Evolutionary conservation across 1,140 invertebrate genomes (phyloP).

Genomic region (Drosophila micromelanica): DNA sequence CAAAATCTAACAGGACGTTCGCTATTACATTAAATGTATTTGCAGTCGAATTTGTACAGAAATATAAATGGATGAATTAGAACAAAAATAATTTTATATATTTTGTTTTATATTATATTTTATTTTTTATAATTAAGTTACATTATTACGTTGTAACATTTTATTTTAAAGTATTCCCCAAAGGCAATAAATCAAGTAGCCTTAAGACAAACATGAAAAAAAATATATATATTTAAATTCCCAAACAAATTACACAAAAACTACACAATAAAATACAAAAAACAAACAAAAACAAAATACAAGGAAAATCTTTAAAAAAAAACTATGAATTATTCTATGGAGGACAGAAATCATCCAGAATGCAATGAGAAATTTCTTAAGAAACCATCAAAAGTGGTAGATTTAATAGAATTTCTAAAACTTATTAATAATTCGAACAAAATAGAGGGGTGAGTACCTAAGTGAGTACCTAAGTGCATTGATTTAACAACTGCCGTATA

Average conservation of each 20-base stretch:
- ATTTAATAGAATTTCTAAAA: conserved; percentile 33
- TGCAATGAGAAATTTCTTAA: conserved; percentile 47
- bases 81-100: too few relatives aligned
- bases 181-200: background rate
- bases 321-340: background rate
- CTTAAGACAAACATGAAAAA: background rate
- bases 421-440: conserved; percentile 30
- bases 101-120: too few relatives aligned
- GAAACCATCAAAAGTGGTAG: conserved; percentile 27
- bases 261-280: background rate
- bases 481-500: too few relatives aligned
- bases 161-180: too few relatives aligned
- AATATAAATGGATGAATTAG: too few relatives aligned
- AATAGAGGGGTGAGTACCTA: conserved; percentile 44
- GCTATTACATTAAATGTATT: too few relatives aligned
- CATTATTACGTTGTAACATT: background rate
- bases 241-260: background rate
- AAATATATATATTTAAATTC: background rate
- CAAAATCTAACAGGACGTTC: too few relatives aligned
- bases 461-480: background rate
- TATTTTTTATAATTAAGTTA: background rate
- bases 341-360: conserved; percentile 10
- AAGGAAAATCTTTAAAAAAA: conserved; percentile 3
- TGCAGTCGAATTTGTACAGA: too few relatives aligned
- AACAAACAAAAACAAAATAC: conserved; percentile 2